These are phyloP conservation scores for Agrochola litura DNA, from an alignment of 2,888 invertebrate species.

Conservation along the genomic window DNA sequence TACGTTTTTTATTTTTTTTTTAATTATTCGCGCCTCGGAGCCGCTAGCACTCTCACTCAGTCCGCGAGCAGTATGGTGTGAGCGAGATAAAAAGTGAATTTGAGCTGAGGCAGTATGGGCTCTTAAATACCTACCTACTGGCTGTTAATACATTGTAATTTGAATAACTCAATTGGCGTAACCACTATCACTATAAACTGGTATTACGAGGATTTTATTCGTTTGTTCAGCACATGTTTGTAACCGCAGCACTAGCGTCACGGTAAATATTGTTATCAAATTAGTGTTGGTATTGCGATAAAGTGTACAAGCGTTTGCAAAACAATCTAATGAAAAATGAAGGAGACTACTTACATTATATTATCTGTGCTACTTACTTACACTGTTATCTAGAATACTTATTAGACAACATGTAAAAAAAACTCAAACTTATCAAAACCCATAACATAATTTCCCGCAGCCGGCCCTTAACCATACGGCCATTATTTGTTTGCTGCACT, in stretches of 20 bases:
- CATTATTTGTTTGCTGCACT: no score
- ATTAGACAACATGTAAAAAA: background rate
- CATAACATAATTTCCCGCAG: no score
- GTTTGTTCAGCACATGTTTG: conserved; percentile 18
- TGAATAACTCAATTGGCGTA: background rate
- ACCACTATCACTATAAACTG: background rate
- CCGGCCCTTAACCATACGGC: no score
- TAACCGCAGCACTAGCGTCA: background rate
- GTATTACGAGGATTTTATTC: conserved; percentile 3
- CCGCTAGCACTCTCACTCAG: no score
- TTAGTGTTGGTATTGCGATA: conserved; percentile 43
- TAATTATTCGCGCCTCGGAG: no score
- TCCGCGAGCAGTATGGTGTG: no score
- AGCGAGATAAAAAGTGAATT: no score
- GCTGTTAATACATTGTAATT: background rate
- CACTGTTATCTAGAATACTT: background rate
- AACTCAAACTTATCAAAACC: no score
- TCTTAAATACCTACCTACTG: background rate
- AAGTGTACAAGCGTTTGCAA: conserved; percentile 14
- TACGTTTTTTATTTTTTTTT: no score
- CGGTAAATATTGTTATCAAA: conserved; percentile 51
- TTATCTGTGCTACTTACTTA: no score
- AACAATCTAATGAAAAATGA: conserved; percentile 3
- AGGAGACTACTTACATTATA: background rate
- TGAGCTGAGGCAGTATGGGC: no score